phyloP scores from a whole-genome alignment of 2,797 vertebrate genomes.

The Anniella stebbinsi region DNA sequence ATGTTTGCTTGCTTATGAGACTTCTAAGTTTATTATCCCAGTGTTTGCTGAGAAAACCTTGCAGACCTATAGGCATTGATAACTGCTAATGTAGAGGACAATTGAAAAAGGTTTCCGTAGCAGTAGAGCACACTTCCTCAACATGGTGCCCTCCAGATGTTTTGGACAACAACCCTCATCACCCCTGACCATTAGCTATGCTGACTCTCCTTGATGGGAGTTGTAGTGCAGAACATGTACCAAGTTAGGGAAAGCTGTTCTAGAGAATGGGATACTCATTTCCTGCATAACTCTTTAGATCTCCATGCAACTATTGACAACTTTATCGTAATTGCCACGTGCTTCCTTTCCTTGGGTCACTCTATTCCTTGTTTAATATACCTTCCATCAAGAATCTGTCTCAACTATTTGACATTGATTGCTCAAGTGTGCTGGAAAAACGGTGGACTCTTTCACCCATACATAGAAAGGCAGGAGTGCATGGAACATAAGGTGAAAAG shows the following conservation, averaged over 20 bases:
- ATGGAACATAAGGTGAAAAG: fast-evolving
- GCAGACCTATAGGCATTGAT: background rate
- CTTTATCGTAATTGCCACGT: background rate
- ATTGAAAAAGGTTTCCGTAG: background rate
- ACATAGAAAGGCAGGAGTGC: background rate
- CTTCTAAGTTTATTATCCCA: background rate
- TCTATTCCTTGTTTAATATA: background rate
- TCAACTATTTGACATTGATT: constrained; percentile 63
- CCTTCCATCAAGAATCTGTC: constrained; percentile 61
- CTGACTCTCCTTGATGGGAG: no score
- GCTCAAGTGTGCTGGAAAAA: constrained; percentile 54
- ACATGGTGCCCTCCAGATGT: no score
- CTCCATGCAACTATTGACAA: background rate
- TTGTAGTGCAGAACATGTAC: no score
- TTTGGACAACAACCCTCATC: no score
- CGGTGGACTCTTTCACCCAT: constrained; percentile 50
- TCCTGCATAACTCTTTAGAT: background rate
- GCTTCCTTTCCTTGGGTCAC: background rate
- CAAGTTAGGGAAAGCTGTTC: no score
- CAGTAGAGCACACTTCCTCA: background rate
- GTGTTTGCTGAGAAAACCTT: background rate
- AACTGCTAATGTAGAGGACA: background rate
- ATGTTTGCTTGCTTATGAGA: background rate
- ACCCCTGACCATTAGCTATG: no score
- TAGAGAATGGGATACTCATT: background rate